Evolutionary conservation across 37 sponge, comb jelly and placozoan species (phyloP).

Genomic region (Sycon ciliatum): DNA sequence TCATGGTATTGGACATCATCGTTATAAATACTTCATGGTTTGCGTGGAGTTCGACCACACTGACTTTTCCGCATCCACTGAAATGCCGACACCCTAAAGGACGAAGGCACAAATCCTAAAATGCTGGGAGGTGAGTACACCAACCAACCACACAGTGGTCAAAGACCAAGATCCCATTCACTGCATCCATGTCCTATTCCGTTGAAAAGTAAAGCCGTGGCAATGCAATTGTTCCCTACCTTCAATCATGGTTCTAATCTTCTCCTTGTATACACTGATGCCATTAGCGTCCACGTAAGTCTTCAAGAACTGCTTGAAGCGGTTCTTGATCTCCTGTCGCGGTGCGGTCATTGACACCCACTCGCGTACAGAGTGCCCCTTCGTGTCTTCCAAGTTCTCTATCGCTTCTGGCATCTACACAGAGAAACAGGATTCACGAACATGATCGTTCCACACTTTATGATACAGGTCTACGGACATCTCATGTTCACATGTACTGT

Average conservation of each 20-base stretch:
- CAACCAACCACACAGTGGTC: too few relatives aligned
- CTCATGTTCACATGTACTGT: neutral
- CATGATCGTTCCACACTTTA: neutral
- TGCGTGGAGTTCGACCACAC: too few relatives aligned
- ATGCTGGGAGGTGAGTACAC: too few relatives aligned
- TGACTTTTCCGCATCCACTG: too few relatives aligned
- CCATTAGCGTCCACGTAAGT: slow-evolving; percentile 76
- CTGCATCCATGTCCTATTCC: too few relatives aligned
- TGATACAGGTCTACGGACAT: neutral
- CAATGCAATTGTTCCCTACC: too few relatives aligned
- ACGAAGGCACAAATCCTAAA: too few relatives aligned
- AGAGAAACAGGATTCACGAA: neutral
- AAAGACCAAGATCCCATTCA: too few relatives aligned
- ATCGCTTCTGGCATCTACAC: slow-evolving; percentile 68
- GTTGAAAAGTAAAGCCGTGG: too few relatives aligned
- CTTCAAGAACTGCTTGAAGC: slow-evolving; percentile 84
- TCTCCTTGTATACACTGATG: slow-evolving; percentile 73
- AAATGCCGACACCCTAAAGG: too few relatives aligned
- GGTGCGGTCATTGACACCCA: slow-evolving; percentile 97
- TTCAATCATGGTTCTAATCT: slow-evolving; percentile 95
- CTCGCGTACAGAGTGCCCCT: slow-evolving; percentile 90
- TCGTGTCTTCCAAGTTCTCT: slow-evolving; percentile 91
- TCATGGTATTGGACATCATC: too few relatives aligned
- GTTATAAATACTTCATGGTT: too few relatives aligned
- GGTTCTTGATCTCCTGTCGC: slow-evolving; percentile 84